Percentiles rank a stretch among this genome's conserved stretches.
Conservation (phyloP, 2,113 vertebrate species). For the Larimichthys polyactis region DNA sequence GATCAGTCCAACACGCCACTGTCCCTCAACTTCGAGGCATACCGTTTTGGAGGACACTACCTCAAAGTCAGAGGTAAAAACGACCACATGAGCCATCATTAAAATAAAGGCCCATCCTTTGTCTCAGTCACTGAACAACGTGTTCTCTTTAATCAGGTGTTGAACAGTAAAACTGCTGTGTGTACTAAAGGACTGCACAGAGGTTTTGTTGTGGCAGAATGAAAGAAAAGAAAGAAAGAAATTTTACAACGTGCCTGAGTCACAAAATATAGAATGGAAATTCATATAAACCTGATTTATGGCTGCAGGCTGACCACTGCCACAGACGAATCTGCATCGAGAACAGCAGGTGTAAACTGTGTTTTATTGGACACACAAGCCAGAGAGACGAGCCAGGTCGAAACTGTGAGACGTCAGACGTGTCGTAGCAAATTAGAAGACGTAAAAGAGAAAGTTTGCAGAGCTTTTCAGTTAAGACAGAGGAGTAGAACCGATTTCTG, state of each 20-base stretch:
- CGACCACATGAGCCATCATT: neutral
- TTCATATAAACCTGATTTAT: conserved; percentile 1
- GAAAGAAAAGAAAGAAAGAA: neutral
- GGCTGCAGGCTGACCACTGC: neutral
- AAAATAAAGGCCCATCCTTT: neutral
- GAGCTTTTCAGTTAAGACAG: too few species aligned
- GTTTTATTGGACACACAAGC: too few species aligned
- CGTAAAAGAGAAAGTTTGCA: too few species aligned
- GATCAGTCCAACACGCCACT: conserved; percentile 97
- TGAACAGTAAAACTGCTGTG: neutral
- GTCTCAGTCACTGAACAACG: neutral
- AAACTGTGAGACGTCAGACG: too few species aligned
- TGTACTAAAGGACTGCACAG: neutral
- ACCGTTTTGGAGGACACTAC: conserved; percentile 94
- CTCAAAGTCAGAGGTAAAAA: conserved; percentile 95
- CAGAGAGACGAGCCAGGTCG: too few species aligned
- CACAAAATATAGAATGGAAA: neutral
- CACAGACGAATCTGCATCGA: neutral
- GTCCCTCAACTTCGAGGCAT: conserved; percentile 94
- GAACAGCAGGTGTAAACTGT: too few species aligned
- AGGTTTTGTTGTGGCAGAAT: neutral
- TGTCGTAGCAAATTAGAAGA: neutral
- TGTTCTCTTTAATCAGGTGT: neutral
- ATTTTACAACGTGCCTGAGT: neutral
- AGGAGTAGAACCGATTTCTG: too few species aligned